Percentiles rank a stretch among this genome's conserved stretches.
Conservation (phyloP, 2,113 vertebrate genomes). For the Atlantisia rogersi region DNA sequence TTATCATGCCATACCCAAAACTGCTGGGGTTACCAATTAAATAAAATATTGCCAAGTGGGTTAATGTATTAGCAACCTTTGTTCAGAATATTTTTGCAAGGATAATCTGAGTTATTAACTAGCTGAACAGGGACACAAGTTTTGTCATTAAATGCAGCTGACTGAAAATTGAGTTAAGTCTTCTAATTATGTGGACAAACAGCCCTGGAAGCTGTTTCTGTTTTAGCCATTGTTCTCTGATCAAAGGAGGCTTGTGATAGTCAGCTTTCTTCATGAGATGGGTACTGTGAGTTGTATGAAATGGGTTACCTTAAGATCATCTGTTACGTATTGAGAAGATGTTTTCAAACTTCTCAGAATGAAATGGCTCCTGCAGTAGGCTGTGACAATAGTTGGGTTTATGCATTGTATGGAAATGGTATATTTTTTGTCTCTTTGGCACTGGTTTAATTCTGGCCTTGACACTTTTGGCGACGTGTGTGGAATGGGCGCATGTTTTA, state of each 20-base stretch:
- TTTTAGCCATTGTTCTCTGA: slow-evolving; percentile 12
- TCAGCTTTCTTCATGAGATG: neutral
- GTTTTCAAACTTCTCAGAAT: neutral
- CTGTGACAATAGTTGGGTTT: neutral
- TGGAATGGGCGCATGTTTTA: neutral
- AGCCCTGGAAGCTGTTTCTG: slow-evolving; percentile 15
- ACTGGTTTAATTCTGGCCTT: neutral
- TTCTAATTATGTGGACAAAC: slow-evolving; percentile 33
- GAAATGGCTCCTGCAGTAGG: neutral
- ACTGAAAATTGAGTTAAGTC: slow-evolving; percentile 28
- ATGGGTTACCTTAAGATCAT: neutral
- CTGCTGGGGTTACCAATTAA: slow-evolving; percentile 25
- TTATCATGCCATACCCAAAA: neutral
- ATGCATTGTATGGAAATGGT: neutral
- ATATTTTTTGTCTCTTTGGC: neutral
- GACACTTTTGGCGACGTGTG: neutral
- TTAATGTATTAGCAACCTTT: slow-evolving; percentile 34
- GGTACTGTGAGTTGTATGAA: neutral
- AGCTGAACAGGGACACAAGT: neutral
- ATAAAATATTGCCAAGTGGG: neutral
- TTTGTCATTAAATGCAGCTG: slow-evolving; percentile 4
- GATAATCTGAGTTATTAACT: slow-evolving; percentile 13
- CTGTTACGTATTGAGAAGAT: neutral
- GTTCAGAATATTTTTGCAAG: slow-evolving; percentile 12
- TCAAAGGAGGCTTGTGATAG: slow-evolving; percentile 1